Conservation (phyloP, 2,797 vertebrate species). For the Siniperca obscura region DNA sequence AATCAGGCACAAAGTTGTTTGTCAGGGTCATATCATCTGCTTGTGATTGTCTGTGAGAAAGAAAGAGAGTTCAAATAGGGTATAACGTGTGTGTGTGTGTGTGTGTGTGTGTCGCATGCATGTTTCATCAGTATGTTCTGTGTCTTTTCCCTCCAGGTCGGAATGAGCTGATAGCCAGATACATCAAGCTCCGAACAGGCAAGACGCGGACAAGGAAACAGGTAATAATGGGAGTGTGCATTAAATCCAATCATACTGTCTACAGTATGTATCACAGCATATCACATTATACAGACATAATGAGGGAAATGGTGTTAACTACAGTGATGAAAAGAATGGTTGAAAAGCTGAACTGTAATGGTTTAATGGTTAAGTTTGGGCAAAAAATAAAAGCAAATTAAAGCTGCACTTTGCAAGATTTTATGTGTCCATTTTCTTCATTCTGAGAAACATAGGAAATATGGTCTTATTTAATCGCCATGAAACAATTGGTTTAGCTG, state of each 20-base stretch:
- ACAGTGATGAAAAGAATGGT: neutral
- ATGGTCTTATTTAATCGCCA: neutral
- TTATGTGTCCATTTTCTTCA: neutral
- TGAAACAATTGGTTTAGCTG: neutral
- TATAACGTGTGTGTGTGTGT: conserved; percentile 22
- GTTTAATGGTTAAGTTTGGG: neutral
- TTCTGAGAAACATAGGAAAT: neutral
- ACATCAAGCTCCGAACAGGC: conserved; percentile 98
- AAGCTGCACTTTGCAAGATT: neutral
- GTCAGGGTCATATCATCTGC: conserved; percentile 63
- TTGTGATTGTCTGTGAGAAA: conserved; percentile 42
- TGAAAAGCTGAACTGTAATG: neutral
- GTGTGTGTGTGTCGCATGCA: conserved; percentile 2
- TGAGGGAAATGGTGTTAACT: neutral
- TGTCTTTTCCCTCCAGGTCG: conserved; percentile 87
- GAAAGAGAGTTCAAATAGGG: conserved; percentile 5
- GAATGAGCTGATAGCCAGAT: conserved; percentile 99
- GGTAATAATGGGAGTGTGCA: conserved; percentile 80
- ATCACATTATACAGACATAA: conserved; percentile 29
- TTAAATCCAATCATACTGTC: conserved; percentile 32
- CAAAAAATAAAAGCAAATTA: neutral
- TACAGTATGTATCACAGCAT: conserved; percentile 22
- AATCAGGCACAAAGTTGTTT: conserved; percentile 72
- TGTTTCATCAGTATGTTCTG: conserved; percentile 48
- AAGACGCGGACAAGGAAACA: conserved; percentile 99